A percentile compares a stretch with the other conserved stretches of the same genome.
Evolutionary conservation across 2,797 vertebrate genomes (phyloP).

Genomic region (Merluccius polli): DNA sequence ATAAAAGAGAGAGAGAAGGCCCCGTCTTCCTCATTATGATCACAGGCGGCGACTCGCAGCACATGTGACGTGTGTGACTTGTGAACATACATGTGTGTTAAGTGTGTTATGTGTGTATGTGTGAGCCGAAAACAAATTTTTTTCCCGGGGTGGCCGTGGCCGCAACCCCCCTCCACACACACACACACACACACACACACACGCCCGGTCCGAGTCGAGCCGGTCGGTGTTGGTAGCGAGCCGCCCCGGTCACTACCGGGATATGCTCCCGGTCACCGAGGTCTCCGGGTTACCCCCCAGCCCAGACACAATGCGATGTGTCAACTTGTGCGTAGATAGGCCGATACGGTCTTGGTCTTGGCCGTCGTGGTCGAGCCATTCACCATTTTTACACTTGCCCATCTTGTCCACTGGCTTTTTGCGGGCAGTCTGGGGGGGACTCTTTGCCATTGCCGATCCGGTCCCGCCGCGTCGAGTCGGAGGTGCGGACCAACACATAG

Average conservation of each 20-base stretch:
- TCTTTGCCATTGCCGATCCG: not conserved
- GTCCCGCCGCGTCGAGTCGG: not conserved
- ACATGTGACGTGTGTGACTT: not conserved
- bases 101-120: conserved; percentile 4
- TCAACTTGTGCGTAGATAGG: conserved; percentile 46
- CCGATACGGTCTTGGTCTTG: conserved; percentile 12
- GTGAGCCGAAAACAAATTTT: too few species aligned
- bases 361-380: conserved; percentile 28
- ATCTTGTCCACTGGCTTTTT: not conserved
- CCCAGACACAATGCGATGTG: conserved; percentile 63
- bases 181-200: too few species aligned
- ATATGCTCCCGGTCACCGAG: conserved; percentile 57
- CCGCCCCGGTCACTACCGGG: conserved; percentile 62
- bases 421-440: not conserved
- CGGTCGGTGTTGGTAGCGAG: conserved; percentile 23
- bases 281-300: conserved; percentile 56
- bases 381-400: not conserved
- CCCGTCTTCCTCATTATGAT: conserved; percentile 2
- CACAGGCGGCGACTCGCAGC: not conserved
- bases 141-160: not conserved
- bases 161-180: too few species aligned
- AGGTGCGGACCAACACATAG: not conserved
- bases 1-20: too few species aligned
- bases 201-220: conserved; percentile 29
- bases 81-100: not conserved